Evolutionary conservation across 2,888 invertebrate genomes (phyloP), one percentile per base, ranked within the genome.

Genomic region (Sturmia bella): DNA sequence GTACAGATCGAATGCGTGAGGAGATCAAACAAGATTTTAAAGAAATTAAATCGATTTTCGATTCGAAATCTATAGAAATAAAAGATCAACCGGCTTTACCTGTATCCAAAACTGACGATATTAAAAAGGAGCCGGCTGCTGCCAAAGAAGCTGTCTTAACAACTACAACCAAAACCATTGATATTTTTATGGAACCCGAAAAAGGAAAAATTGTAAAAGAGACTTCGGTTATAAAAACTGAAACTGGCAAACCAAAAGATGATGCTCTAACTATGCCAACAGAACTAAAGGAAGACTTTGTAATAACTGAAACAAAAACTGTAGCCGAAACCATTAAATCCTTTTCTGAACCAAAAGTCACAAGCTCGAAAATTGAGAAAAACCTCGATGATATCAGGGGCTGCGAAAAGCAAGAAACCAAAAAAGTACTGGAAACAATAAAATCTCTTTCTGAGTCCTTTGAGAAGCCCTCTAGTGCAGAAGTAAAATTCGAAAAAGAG

Each of bases 321-420:
- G 72, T 80, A 9, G 68, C 72, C 0, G 84, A 84, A 70, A 72
- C 84, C 9, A 75, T 81, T n/a, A 75, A 84, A 63, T 54, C 69
- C 2, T 72, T 83, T 52, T 56, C 75, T 2, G 82, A 84, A 15
- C 75, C 75, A 0, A 72, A 68, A 32, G 61, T 48, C 19, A 48
- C 72, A 13, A 68, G 61, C 2, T 64, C 78, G 0, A 73, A 78
- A 52, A 61, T 72, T 21, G 72, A 64, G 17, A 59, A 61, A 11
- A 74, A 74, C 24, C 32, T 70, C 0, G 19, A 54, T 7, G 61
- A 76, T 21, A 13, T 24, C 1, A 52, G 6, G 27, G 64, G 17
- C 12, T 15, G 17, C 1, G 43, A 5, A 7, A 59, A 68, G 32
- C 50, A 57, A n/a, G 61, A 19, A 52, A 76, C 64, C 21, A 70